Evolutionary conservation across 2,113 vertebrate species (phyloP).

Genomic region (Rattus norvegicus): GRCr8 NC_086024.1:93217501-93218000

Average conservation of each 20-base stretch:
- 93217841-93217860: not conserved
- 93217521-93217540: constrained; percentile 30
- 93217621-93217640: constrained; percentile 62
- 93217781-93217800: constrained; percentile 8
- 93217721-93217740: not conserved
- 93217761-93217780: not conserved
- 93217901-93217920: not conserved
- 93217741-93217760: constrained; percentile 10
- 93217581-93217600: not conserved
- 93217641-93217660: constrained; percentile 31
- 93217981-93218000: not conserved
- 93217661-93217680: constrained; percentile 48
- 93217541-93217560: constrained; percentile 33
- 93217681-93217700: constrained; percentile 28
- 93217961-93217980: not conserved
- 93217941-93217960: constrained; percentile 18
- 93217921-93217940: constrained; percentile 36
- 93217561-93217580: not conserved
- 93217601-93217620: constrained; percentile 44
- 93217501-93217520: constrained; percentile 39
- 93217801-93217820: not conserved
- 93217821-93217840: not conserved
- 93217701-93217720: not conserved
- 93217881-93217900: not conserved
- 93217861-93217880: not conserved